These are phyloP conservation scores for Euleptes europaea DNA, from an alignment of 2,113 vertebrate species.

Conservation along the genomic window DNA sequence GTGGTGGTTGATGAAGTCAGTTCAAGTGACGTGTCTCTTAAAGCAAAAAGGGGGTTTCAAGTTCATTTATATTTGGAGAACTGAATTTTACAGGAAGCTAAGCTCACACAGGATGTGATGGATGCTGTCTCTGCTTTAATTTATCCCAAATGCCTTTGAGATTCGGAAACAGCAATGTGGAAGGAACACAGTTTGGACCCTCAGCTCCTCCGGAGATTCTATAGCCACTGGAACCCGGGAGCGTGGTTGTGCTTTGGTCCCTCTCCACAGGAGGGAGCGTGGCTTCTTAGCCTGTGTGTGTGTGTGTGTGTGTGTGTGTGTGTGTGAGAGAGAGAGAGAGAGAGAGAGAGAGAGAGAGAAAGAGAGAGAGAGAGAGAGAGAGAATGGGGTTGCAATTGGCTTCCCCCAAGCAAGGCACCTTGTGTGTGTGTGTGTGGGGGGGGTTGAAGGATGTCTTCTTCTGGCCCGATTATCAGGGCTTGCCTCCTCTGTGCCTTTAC, in stretches of 20 bases:
- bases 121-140: background rate
- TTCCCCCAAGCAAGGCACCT: background rate
- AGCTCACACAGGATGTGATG: background rate
- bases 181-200: conserved; percentile 2
- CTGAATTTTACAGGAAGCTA: conserved; percentile 24
- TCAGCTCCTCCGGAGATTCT: conserved; percentile 23
- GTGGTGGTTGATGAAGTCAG: background rate
- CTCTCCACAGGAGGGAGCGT: background rate
- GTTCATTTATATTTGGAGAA: background rate
- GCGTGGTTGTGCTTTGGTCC: too few relatives aligned
- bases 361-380: too few relatives aligned
- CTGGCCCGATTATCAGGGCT: background rate
- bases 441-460: conserved; percentile 31
- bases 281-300: background rate
- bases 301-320: too few relatives aligned
- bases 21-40: conserved; percentile 35
- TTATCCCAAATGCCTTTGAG: background rate
- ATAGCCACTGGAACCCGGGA: too few relatives aligned
- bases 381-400: too few relatives aligned
- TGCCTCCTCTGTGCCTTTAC: conserved; percentile 32
- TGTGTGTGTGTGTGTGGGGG: conserved; percentile 22
- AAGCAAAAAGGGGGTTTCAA: conserved; percentile 30
- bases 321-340: background rate
- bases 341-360: too few relatives aligned
- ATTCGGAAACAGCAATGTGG: conserved; percentile 23